Conservation (phyloP, 2,888 invertebrate genomes). For the Sesia bembeciformis region DNA sequence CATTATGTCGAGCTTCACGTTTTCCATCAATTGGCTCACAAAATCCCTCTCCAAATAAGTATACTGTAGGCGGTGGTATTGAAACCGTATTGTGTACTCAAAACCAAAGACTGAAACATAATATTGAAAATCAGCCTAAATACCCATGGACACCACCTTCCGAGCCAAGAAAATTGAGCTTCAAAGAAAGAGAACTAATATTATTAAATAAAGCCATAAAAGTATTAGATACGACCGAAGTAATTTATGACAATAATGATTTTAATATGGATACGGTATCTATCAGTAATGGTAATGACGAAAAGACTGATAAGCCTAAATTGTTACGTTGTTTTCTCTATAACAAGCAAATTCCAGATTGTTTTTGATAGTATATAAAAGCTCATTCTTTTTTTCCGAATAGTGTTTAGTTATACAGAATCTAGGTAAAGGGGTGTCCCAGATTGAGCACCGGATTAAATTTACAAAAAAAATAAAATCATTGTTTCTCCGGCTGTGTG, state of each 20-base stretch:
- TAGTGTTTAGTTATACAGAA: too few relatives aligned
- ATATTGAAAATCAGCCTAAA: constrained; percentile 29
- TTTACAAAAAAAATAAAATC: too few relatives aligned
- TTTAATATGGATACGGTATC: not conserved
- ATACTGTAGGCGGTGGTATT: constrained; percentile 31
- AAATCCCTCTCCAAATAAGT: constrained; percentile 45
- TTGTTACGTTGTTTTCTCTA: constrained; percentile 25
- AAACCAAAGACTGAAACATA: constrained; percentile 37
- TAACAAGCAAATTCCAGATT: constrained; percentile 10
- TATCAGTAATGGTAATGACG: not conserved
- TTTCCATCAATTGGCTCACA: constrained; percentile 18
- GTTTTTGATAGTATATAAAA: constrained; percentile 5
- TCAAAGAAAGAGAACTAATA: constrained; percentile 1
- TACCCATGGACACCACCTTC: constrained; percentile 28
- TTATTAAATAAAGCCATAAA: constrained; percentile 34
- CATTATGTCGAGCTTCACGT: constrained; percentile 32
- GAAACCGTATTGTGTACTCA: constrained; percentile 45
- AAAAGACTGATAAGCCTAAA: constrained; percentile 13
- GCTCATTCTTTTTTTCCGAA: too few relatives aligned
- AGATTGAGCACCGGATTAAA: too few relatives aligned
- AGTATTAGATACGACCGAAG: constrained; percentile 25
- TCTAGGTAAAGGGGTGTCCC: too few relatives aligned
- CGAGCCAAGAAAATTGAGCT: constrained; percentile 18
- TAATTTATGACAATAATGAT: constrained; percentile 3
- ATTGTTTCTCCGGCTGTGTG: too few relatives aligned